Conservation (phyloP, 2,888 invertebrate species). For the Conomelus anceps region DNA sequence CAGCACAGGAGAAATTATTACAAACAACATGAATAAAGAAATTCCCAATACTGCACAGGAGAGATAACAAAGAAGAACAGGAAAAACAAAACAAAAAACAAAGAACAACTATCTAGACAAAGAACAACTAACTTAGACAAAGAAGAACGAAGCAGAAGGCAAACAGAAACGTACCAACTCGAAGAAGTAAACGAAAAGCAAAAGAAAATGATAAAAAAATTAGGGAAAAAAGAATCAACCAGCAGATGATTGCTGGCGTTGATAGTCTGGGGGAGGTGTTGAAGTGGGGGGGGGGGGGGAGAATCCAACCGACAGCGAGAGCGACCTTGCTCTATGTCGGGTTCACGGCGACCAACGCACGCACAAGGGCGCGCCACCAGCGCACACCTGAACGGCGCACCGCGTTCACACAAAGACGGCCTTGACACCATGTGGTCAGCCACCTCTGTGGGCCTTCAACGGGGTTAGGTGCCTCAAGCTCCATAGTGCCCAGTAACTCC, state of each 20-base stretch:
- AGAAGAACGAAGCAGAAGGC: neutral
- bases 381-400: neutral
- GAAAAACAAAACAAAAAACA: too few species aligned
- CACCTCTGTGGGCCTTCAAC: neutral
- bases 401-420: neutral
- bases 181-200: neutral
- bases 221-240: neutral
- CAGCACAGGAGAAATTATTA: too few species aligned
- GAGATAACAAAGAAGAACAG: too few species aligned
- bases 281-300: neutral
- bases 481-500: too few species aligned
- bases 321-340: neutral
- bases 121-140: neutral
- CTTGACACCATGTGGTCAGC: neutral
- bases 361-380: neutral
- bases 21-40: too few species aligned
- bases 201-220: neutral
- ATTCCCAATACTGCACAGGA: too few species aligned
- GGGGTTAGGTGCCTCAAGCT: too few species aligned
- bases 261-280: neutral
- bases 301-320: neutral
- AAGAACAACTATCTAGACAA: too few species aligned
- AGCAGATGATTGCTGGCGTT: neutral
- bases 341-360: neutral
- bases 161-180: neutral